Evolutionary conservation across 2,888 invertebrate species (phyloP), one percentile per base, ranked within the genome.

Genomic region (Sphaerophoria taeniata): DNA sequence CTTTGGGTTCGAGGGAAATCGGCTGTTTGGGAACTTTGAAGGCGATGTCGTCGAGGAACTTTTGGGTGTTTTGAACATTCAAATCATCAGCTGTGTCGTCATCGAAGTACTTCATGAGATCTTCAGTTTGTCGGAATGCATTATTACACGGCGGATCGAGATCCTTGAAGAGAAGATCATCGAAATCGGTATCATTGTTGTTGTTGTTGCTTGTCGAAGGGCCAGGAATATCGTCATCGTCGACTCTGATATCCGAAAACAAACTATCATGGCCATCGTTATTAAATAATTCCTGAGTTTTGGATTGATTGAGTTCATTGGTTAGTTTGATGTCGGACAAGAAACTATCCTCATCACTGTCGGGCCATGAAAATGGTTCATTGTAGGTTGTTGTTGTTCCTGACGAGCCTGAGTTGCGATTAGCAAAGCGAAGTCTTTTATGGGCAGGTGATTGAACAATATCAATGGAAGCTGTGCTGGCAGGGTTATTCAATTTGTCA

Each of bases 1-100:
- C 3, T 11, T 47, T 55, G 9, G 34, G 31, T 9, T 14, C 69
- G 9, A 36, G 16, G 0, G 51, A 6, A 6, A 24, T 24, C 6
- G 87, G 87, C 0, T 78, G 67, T 4, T 88, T 87, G 6, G 90
- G 90, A 0, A 89, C 56, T 45, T 89, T 90, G 53, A 89, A 89
- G 3, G 89, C 88, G 12, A 91, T 87, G 65, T 91, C 91, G 47
- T 89, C 88, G n/a, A 92, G 71, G 74, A 92, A 92, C n/a, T 89
- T 88, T 87, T 92, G 92, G 0, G 92, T 91, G 55, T 89, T 90
- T 87, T 92, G 92, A 9, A 87, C 56, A 5, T 79, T 67, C 11
- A 81, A 78, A 24, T 87, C 88, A n/a, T 87, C 61, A 5, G 80
- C 7, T 0, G 76, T 31, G 4, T 87, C 81, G 33, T 88, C 82